phyloP scores from a whole-genome alignment of 1,140 invertebrate species.

The Oncopeltus fasciatus region DNA sequence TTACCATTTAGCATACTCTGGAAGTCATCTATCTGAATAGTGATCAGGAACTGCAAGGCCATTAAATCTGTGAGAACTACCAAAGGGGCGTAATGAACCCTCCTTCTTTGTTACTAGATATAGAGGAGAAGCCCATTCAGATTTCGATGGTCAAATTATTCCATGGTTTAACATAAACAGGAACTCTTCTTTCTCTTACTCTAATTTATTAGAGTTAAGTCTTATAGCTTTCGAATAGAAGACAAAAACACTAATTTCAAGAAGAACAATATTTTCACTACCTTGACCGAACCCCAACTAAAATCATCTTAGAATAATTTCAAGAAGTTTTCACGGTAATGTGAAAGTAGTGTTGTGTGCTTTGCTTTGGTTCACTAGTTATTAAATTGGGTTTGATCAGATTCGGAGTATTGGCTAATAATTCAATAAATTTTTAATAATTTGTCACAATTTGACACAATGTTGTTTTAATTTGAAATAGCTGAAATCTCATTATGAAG shows the following conservation, averaged over 20 bases:
- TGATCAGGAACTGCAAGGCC: slow-evolving; percentile 27
- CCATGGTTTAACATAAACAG: slow-evolving; percentile 21
- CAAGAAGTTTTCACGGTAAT: slow-evolving; percentile 28
- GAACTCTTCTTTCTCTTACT: slow-evolving; percentile 24
- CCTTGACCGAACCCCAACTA: no score
- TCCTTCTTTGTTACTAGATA: slow-evolving; percentile 33
- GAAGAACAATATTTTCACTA: no score
- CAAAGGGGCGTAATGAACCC: slow-evolving; percentile 29
- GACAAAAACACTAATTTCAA: no score
- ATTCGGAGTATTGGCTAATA: not conserved
- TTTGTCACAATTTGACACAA: not conserved
- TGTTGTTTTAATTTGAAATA: not conserved
- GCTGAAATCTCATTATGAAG: not conserved
- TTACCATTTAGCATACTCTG: slow-evolving; percentile 24
- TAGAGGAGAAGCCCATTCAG: slow-evolving; percentile 31
- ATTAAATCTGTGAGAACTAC: slow-evolving; percentile 35
- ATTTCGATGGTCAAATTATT: slow-evolving; percentile 25
- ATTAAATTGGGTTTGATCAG: slow-evolving; percentile 1
- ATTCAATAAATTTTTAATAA: not conserved
- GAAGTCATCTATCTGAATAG: slow-evolving; percentile 31
- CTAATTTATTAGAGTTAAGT: slow-evolving; percentile 25
- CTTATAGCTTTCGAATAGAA: slow-evolving; percentile 27
- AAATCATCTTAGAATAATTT: no score
- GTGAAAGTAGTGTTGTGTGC: slow-evolving; percentile 21
- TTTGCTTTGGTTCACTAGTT: not conserved